These are phyloP conservation scores for Rissa tridactyla DNA, from an alignment of 2,113 vertebrate species.

Conservation along the genomic window DNA sequence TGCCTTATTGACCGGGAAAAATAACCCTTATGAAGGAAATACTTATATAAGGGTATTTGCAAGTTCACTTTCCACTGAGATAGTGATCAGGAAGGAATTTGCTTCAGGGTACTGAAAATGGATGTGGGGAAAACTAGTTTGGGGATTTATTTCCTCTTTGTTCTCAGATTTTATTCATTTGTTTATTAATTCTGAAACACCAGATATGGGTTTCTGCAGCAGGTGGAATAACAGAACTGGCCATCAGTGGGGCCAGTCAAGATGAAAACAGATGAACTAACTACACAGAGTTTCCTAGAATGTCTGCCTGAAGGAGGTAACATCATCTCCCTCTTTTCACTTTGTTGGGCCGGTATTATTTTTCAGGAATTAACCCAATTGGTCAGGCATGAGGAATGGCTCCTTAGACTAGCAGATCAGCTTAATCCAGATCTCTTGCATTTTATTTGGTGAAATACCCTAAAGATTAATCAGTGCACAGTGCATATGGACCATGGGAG, in stretches of 20 bases:
- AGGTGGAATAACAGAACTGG: not conserved
- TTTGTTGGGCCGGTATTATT: not conserved
- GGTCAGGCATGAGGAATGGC: not conserved
- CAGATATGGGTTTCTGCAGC: not conserved
- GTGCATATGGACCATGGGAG: not conserved
- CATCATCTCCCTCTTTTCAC: not conserved
- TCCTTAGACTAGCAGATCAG: not conserved
- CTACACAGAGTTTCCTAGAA: not conserved
- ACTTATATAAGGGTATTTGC: not conserved
- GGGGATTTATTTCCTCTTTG: not conserved
- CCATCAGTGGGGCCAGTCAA: not conserved
- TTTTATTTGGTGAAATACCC: slow-evolving; percentile 10
- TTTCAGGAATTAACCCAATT: not conserved
- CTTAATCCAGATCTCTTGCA: slow-evolving; percentile 6
- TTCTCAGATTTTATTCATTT: not conserved
- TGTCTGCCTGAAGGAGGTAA: not conserved
- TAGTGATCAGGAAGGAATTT: not conserved
- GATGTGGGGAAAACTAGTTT: not conserved
- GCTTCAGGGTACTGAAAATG: not conserved
- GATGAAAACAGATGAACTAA: not conserved
- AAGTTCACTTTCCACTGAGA: not conserved
- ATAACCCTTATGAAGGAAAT: not conserved
- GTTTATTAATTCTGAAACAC: not conserved
- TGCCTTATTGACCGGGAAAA: not conserved
- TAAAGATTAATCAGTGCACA: slow-evolving; percentile 6